Conservation (phyloP, 23 tunicate genomes). For the Ascidia mentula region DNA sequence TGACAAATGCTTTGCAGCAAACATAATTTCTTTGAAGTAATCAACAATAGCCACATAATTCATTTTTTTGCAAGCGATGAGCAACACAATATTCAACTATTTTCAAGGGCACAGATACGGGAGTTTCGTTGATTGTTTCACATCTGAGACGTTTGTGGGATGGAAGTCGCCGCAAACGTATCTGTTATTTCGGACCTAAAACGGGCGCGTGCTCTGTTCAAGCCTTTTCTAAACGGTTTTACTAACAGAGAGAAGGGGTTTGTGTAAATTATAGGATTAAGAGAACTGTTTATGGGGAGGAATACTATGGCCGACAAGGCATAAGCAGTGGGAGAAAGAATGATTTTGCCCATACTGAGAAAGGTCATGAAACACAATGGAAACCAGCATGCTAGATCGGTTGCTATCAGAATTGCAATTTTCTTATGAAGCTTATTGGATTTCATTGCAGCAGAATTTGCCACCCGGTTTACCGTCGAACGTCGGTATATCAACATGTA, state of each 20-base stretch:
- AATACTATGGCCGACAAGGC: constrained; percentile 18
- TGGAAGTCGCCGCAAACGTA: too few species aligned
- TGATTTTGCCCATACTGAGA: constrained; percentile 3
- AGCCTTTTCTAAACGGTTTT: too few species aligned
- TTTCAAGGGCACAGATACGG: too few species aligned
- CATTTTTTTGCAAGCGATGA: too few species aligned
- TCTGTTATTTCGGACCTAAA: too few species aligned
- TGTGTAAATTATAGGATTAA: constrained; percentile 10
- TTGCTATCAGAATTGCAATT: neutral
- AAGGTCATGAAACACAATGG: neutral
- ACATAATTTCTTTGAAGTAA: too few species aligned
- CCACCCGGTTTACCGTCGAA: neutral
- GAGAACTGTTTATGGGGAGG: constrained; percentile 6
- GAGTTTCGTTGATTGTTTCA: too few species aligned
- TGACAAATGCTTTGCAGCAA: too few species aligned
- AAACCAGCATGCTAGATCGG: neutral
- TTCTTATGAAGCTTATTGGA: neutral
- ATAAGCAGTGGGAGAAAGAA: neutral
- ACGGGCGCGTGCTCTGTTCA: too few species aligned
- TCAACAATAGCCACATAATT: too few species aligned
- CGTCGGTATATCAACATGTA: neutral
- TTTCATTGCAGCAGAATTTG: neutral
- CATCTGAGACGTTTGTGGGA: too few species aligned
- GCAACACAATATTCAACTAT: too few species aligned
- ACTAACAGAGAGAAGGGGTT: neutral